Evolutionary conservation across 2,888 invertebrate species (phyloP), one percentile per base, ranked within the genome.

Genomic region (Pimpla rufipes): DNA sequence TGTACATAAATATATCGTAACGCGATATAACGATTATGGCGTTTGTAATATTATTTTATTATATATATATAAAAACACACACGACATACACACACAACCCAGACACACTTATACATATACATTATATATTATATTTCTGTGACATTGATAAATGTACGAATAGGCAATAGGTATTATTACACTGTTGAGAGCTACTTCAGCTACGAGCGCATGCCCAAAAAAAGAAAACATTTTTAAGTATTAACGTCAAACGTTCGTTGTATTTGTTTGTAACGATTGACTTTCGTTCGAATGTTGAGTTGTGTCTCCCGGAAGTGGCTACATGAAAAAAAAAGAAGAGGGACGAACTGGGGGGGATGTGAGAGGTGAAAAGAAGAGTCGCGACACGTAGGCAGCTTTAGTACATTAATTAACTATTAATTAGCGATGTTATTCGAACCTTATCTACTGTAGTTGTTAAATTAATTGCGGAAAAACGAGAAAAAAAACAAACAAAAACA

Each of bases 201-300:
- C 88, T 88, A 86, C 86, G 87, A 85, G 88, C 84, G 88, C 86
- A 89, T 85, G 87, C 87, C 88, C 87, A 84, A 88, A 85, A 83
- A 57, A 62, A 77, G 16, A 62, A 81, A 76, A 76, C 35, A 67
- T 80, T 64, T 35, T 70, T 52, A 90, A 90, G 89, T 91, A 91
- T 91, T 91, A 91, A 90, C 87, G 88, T 90, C 86, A 87, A 89
- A 89, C 85, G 85, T 88, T 89, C 88, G 87, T 91, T 90, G 88
- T 88, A 71, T 79, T 75, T 90, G 85, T 90, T 90, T 89, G 85
- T 87, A 87, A 88, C 85, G 87, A 85, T 89, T 88, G 82, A 73
- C 40, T 75, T 50, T 78, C 71, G 57, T 75, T 84, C 62, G 50
- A 79, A 45, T 47, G 67, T 81, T 64, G 29, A 75, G 64, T 64